Percentiles rank a stretch among this genome's conserved stretches.
phyloP scores from a whole-genome alignment of 2,888 invertebrate species.

The Trachelus stipa region DNA sequence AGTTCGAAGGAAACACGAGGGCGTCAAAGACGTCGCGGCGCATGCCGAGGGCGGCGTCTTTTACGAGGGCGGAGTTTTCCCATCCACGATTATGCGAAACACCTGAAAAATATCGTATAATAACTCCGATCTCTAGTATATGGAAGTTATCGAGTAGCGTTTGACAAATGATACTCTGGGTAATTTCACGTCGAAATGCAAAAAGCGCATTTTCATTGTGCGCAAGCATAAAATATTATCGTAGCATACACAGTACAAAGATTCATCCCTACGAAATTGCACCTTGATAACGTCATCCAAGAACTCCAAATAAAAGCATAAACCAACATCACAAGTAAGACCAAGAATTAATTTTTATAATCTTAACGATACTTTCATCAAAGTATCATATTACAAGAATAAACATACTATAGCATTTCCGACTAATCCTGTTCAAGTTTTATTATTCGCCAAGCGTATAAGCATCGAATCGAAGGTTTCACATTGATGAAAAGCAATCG shows the following conservation, averaged over 20 bases:
- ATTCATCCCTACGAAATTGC: not conserved
- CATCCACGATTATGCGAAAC: constrained; percentile 17
- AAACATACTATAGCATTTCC: constrained; percentile 6
- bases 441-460: not conserved
- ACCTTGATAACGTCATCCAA: not conserved
- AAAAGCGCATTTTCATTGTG: constrained; percentile 6
- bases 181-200: constrained; percentile 13
- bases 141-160: constrained; percentile 17
- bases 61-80: constrained; percentile 51
- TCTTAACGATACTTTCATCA: not conserved
- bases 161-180: constrained; percentile 20
- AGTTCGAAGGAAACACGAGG: not conserved
- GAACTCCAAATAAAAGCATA: not conserved
- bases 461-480: not conserved
- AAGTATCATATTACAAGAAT: not conserved
- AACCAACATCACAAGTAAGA: not conserved
- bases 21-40: constrained; percentile 37
- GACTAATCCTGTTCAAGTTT: not conserved
- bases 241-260: not conserved
- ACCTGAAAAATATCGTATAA: constrained; percentile 16
- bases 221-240: constrained; percentile 6
- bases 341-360: not conserved
- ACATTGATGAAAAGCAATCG: not conserved
- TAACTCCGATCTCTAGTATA: constrained; percentile 6
- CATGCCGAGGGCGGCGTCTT: constrained; percentile 51